Percentiles rank a stretch among this genome's conserved stretches.
Evolutionary conservation across 2,888 invertebrate species (phyloP).

Genomic region (Heteromurus nitidus): DNA sequence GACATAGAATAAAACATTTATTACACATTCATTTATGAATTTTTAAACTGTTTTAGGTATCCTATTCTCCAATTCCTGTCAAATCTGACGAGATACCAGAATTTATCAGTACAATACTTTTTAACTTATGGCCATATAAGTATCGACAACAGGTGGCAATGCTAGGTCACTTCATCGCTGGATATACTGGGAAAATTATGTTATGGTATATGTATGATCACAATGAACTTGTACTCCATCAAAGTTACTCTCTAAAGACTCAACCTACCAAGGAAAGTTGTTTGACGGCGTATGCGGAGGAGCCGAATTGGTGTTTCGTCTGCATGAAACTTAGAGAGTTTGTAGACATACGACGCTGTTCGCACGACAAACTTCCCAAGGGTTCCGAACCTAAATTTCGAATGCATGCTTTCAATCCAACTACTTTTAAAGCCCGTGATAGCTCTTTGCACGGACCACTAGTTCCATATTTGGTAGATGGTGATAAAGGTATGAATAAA

Average conservation of each 20-base stretch:
- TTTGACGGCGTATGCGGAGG: not conserved
- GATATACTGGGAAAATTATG: conserved; percentile 66
- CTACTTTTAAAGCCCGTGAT: not conserved
- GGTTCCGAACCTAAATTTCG: conserved; percentile 1
- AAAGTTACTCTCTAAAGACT: not conserved
- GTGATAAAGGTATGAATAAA: conserved; percentile 26
- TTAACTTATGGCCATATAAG: not conserved
- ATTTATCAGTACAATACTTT: conserved; percentile 1
- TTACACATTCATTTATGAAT: too few species aligned
- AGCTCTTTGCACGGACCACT: conserved; percentile 53
- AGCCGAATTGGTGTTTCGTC: not conserved
- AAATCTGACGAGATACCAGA: not conserved
- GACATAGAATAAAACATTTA: not conserved
- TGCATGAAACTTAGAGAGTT: not conserved
- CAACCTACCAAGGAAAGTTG: not conserved
- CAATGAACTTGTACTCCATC: not conserved
- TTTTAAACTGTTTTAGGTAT: not conserved
- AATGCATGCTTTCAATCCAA: conserved; percentile 40
- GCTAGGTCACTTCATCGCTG: conserved; percentile 28
- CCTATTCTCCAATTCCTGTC: not conserved
- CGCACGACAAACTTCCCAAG: not conserved
- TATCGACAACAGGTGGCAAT: not conserved
- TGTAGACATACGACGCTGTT: not conserved
- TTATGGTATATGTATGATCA: conserved; percentile 56
- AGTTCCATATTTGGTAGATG: conserved; percentile 64